Percentiles rank a stretch among this genome's conserved stretches.
Conservation (phyloP, 1,140 invertebrate genomes). For the Drosophila grimshawi region DNA sequence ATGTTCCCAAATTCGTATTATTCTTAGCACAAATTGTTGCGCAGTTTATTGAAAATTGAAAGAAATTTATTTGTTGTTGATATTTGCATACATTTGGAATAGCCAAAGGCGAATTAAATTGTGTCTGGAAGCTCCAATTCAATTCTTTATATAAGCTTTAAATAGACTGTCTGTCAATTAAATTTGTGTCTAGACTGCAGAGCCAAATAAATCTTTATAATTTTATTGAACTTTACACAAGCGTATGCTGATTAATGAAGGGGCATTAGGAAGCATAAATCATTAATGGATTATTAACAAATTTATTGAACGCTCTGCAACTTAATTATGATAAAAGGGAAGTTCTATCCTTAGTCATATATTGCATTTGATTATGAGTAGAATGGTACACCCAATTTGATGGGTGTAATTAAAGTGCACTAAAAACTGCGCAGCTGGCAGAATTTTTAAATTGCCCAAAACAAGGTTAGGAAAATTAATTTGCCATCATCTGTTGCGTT, state of each 20-base stretch:
- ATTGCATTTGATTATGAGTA: background rate
- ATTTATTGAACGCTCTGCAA: background rate
- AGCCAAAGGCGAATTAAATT: slow-evolving; percentile 44
- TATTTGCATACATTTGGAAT: slow-evolving; percentile 31
- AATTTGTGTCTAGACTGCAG: slow-evolving; percentile 40
- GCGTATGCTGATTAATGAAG: slow-evolving; percentile 17
- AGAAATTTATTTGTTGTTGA: slow-evolving; percentile 30
- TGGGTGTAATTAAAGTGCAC: background rate
- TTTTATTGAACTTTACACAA: slow-evolving; percentile 28
- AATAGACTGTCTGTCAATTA: slow-evolving; percentile 22
- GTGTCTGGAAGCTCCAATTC: slow-evolving; percentile 21
- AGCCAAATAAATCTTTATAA: slow-evolving; percentile 30
- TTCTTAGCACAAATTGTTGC: slow-evolving; percentile 31
- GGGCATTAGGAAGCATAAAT: slow-evolving; percentile 14
- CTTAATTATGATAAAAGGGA: background rate
- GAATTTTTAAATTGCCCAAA: slow-evolving; percentile 22
- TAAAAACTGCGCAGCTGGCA: too few species aligned
- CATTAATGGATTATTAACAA: slow-evolving; percentile 12
- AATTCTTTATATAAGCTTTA: slow-evolving; percentile 41
- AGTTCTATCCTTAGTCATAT: background rate
- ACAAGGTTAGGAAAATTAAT: slow-evolving; percentile 47
- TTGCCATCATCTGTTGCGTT: slow-evolving; percentile 52
- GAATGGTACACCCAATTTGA: background rate
- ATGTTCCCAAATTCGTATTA: slow-evolving; percentile 25
- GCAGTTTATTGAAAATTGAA: slow-evolving; percentile 38